phyloP scores from a whole-genome alignment of 2,888 invertebrate species.

The Limnephilus lunatus region DNA sequence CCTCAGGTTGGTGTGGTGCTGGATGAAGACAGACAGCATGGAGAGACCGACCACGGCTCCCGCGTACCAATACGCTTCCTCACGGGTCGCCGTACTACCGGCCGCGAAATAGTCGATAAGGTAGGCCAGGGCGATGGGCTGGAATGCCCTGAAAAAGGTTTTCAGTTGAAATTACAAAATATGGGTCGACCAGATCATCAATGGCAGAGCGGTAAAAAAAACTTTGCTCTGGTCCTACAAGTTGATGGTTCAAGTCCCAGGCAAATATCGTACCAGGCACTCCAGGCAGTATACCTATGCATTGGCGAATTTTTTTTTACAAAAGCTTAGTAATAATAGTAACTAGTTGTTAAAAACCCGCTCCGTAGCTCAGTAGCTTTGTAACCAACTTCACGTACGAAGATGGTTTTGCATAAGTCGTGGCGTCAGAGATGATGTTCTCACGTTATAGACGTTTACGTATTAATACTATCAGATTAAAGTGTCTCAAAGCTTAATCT shows the following conservation, averaged over 20 bases:
- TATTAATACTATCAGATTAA: too few relatives aligned
- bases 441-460: too few relatives aligned
- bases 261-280: not conserved
- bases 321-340: too few relatives aligned
- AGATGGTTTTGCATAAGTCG: too few relatives aligned
- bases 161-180: not conserved
- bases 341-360: too few relatives aligned
- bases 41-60: slow-evolving; percentile 75
- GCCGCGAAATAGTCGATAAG: slow-evolving; percentile 77
- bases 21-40: slow-evolving; percentile 77
- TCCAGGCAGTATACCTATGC: too few relatives aligned
- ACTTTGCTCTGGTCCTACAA: not conserved
- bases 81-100: slow-evolving; percentile 68
- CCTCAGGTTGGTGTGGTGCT: slow-evolving; percentile 85
- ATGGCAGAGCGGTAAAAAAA: too few relatives aligned
- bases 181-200: not conserved
- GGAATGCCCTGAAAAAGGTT: slow-evolving; percentile 72
- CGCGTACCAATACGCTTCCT: slow-evolving; percentile 79
- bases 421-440: too few relatives aligned
- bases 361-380: too few relatives aligned
- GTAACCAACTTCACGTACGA: too few relatives aligned
- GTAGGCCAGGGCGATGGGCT: slow-evolving; percentile 76
- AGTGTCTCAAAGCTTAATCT: too few relatives aligned
- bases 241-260: not conserved
- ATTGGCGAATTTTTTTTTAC: too few relatives aligned